phyloP scores from a whole-genome alignment of 1,140 invertebrate species.

The Nilaparvata lugens region DNA sequence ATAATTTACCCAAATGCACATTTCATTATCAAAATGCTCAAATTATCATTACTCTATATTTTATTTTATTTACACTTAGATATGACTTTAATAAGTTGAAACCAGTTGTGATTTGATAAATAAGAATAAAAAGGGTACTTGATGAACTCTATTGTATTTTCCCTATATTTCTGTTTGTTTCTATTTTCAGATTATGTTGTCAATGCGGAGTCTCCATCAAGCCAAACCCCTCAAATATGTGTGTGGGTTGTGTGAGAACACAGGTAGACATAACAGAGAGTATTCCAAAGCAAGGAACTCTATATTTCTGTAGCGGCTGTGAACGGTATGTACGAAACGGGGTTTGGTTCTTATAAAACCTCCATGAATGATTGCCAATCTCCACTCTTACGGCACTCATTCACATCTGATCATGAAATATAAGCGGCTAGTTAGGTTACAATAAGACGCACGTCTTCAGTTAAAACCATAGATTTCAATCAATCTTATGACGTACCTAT shows the following conservation, averaged over 20 bases:
- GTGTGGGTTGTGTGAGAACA: constrained; percentile 82
- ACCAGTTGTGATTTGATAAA: too few species aligned
- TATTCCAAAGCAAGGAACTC: constrained; percentile 87
- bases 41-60: too few species aligned
- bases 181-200: constrained; percentile 57
- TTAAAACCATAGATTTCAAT: too few species aligned
- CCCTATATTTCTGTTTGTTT: not conserved
- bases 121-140: too few species aligned
- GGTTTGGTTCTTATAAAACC: not conserved
- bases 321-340: constrained; percentile 54
- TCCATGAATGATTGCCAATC: not conserved
- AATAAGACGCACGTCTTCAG: too few species aligned
- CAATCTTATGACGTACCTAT: too few species aligned
- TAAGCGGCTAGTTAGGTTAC: too few species aligned
- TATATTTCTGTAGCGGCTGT: constrained; percentile 87
- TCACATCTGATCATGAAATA: not conserved
- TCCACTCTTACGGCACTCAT: not conserved
- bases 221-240: constrained; percentile 96
- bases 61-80: too few species aligned
- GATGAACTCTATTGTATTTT: too few species aligned
- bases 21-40: too few species aligned
- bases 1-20: too few species aligned
- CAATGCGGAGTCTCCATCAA: constrained; percentile 74
- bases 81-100: too few species aligned
- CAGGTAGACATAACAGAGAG: constrained; percentile 92